A percentile compares a stretch with the other conserved stretches of the same genome.
Evolutionary conservation across 2,888 invertebrate species (phyloP).

Genomic region (Ichneumon xanthorius): DNA sequence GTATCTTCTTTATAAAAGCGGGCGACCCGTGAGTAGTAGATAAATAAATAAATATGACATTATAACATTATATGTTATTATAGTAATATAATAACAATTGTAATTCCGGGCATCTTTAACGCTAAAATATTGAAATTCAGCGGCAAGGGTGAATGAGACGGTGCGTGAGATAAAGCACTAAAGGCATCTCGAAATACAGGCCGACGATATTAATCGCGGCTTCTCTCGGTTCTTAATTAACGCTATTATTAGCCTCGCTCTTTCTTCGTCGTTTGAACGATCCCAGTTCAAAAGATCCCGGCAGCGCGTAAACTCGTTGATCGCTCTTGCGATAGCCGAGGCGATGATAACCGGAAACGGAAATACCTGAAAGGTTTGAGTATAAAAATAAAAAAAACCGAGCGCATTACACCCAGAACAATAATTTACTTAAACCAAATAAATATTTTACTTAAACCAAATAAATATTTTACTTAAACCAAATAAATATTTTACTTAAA

Average conservation of each 20-base stretch:
- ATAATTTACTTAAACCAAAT: too few species aligned
- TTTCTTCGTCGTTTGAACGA: conserved; percentile 20
- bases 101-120: too few species aligned
- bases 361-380: background rate
- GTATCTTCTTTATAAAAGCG: background rate
- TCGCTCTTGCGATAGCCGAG: background rate
- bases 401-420: too few species aligned
- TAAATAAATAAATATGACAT: background rate
- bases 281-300: background rate
- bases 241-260: conserved; percentile 76
- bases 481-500: too few species aligned
- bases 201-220: conserved; percentile 82
- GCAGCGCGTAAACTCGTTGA: background rate
- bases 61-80: background rate
- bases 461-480: too few species aligned
- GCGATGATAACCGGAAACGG: too few species aligned
- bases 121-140: background rate
- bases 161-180: conserved; percentile 9
- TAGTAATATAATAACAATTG: background rate
- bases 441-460: too few species aligned
- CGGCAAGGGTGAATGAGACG: conserved; percentile 14
- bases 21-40: background rate
- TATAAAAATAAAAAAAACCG: background rate
- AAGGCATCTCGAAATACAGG: conserved; percentile 60
- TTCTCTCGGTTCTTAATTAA: conserved; percentile 82